Base-by-base conservation (phyloP, 2,888 invertebrate species). In the Clistopyga incitator region DNA sequence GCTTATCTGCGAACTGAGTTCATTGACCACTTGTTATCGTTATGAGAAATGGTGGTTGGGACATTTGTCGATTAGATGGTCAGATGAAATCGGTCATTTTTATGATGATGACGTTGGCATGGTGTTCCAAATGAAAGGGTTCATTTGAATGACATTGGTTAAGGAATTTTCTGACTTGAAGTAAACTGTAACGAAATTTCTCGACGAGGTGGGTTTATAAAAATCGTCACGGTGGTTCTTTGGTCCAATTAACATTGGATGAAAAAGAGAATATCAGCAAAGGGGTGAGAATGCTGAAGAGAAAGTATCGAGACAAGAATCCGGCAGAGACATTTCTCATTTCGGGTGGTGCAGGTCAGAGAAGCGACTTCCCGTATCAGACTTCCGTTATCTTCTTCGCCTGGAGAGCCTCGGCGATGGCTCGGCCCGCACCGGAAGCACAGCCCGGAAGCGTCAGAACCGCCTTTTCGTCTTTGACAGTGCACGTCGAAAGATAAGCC, bases 241-340 rank as follows among this genome's bases (percentile, higher is more conserved):
- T 52, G n/a, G n/a, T 23, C 29, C 3, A 15, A 29, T 29, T 59
- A 6, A 29, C 3, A 42, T 23, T 11, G 23, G 25, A n/a, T n/a
- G n/a, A 45, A 42, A 23, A 1, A 2, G 20, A 23, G 25, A 56
- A 25, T 56, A 1, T 34, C 23, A 20, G 52, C 15, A 38, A 42
- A 38, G 11, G 11, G 56, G 10, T 13, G 11, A 4, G 10, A 11
- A 34, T 20, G 10, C 4, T 1, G 42, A 59, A 59, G 42, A 25
- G 56, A 29, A 38, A 78, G 76, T 56, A n/a, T 23, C 64, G 50
- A 64, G 61, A 78, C 64, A 77, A 52, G 74, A 70, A 70, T 45
- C 54, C 74, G 70, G 87, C 87, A 91, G 91, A 92, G 92, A 92
- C 92, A 92, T 92, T 92, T 92, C 93, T 93, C 92, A 92, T 93